These are phyloP conservation scores for Phocoena phocoena DNA, from an alignment of 2,113 vertebrate genomes.

Conservation along the genomic window DNA sequence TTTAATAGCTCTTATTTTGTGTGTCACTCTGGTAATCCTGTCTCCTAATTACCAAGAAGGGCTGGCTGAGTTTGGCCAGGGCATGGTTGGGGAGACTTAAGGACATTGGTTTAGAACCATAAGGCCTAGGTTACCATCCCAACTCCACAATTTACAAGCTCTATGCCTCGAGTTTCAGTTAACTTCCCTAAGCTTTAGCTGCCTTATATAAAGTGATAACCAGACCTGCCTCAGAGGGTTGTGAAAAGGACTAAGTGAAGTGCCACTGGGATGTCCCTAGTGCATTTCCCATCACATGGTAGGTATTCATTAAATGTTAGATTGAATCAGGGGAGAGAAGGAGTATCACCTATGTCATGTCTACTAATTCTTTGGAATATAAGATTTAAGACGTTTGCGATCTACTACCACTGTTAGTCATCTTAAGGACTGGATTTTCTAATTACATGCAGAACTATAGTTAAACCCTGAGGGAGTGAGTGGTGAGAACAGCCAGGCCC, in stretches of 20 bases:
- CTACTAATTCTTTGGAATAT: background rate
- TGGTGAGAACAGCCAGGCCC: background rate
- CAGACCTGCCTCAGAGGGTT: background rate
- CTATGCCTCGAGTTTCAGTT: background rate
- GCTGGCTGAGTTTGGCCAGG: background rate
- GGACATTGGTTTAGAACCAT: background rate
- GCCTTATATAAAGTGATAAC: background rate
- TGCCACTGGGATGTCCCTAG: background rate
- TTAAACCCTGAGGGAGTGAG: background rate
- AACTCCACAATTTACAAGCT: background rate
- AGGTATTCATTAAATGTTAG: background rate
- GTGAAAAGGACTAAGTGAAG: background rate
- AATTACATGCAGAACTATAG: background rate
- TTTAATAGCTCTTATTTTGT: background rate
- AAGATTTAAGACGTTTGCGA: background rate
- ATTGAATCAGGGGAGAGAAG: background rate
- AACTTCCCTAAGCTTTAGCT: background rate
- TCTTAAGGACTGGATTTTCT: background rate
- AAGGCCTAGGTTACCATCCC: background rate
- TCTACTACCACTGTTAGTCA: background rate
- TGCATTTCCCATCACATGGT: background rate
- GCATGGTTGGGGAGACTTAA: background rate
- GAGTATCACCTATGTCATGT: background rate
- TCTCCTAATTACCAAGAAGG: background rate
- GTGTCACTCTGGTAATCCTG: background rate